Evolutionary conservation across 2,888 invertebrate genomes (phyloP), one percentile per base, ranked within the genome.

Genomic region (Oscheius sp.): DNA sequence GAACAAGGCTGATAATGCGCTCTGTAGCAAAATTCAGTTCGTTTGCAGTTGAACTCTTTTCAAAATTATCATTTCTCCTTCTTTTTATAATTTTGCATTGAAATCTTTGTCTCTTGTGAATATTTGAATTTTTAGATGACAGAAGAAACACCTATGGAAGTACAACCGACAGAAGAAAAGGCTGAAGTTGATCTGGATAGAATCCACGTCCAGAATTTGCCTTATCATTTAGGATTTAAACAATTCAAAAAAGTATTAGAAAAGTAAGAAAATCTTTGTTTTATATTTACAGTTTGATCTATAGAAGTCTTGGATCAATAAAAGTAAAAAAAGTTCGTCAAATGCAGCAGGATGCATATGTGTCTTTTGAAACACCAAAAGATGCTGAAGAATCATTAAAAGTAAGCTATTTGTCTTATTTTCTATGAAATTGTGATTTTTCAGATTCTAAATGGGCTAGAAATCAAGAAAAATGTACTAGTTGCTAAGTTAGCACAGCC

Each of bases 121-220:
- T n/a, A n/a, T n/a, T 35, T 35, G 35, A 35, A 13, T 61, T 63
- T 63, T 46, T 9, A 41, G 45, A 43, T 21, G 25, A 43, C 21
- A 41, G 35, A 35, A 6, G 35, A 35, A 35, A 35, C 35, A 35
- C 35, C 35, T 18, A n/a, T 35, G 63, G 43, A 25, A 35, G 63
- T 43, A 18, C 43, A 25, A 52, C 27, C 7, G 16, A 52, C 29
- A 9, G 49, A 43, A 3, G 59, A 61, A 23, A 43, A 55, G 3
- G 52, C 2, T 9, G 53, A 12, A 52, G 23, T 70, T 21, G 74
- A 74, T 45, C 13, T 59, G 29, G 81, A 81, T 58, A 73, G 86
- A 69, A 75, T 86, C 1, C 84, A 85, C 69, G 64, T 86, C 7
- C 71, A 76, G 43, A 86, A 85, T 52, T 63, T 86, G 7, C 85